Conservation (phyloP, 2,888 invertebrate species). For the Alitta virens region DNA sequence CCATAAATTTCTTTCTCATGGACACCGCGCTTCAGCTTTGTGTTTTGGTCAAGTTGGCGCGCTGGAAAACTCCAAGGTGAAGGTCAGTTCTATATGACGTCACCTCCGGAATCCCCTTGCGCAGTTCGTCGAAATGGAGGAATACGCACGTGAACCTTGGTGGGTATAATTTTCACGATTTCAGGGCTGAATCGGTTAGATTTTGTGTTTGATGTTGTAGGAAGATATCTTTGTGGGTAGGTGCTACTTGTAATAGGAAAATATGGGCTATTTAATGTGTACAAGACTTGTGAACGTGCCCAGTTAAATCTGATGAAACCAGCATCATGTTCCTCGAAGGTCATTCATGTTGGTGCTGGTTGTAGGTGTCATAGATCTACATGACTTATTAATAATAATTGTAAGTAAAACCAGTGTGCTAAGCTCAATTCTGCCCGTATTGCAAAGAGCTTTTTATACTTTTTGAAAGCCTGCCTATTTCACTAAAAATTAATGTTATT, state of each 20-base stretch:
- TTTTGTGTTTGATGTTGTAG: too few species aligned
- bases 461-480: too few species aligned
- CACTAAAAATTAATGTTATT: too few species aligned
- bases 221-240: too few species aligned
- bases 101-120: constrained; percentile 6
- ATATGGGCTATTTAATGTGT: neutral
- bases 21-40: too few species aligned
- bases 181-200: neutral
- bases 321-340: too few species aligned
- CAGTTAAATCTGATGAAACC: neutral
- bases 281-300: neutral
- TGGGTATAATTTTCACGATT: constrained; percentile 31
- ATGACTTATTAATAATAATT: too few species aligned
- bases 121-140: constrained; percentile 71
- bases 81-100: constrained; percentile 5
- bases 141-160: constrained; percentile 94
- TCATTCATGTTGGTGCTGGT: neutral
- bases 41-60: neutral
- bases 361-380: neutral
- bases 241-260: too few species aligned
- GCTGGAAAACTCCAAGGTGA: neutral
- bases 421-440: too few species aligned
- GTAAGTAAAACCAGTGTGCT: too few species aligned
- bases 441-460: too few species aligned
- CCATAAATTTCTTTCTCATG: too few species aligned